Conservation (phyloP, 2,113 vertebrate genomes). For the Cyprinus carpio region DNA sequence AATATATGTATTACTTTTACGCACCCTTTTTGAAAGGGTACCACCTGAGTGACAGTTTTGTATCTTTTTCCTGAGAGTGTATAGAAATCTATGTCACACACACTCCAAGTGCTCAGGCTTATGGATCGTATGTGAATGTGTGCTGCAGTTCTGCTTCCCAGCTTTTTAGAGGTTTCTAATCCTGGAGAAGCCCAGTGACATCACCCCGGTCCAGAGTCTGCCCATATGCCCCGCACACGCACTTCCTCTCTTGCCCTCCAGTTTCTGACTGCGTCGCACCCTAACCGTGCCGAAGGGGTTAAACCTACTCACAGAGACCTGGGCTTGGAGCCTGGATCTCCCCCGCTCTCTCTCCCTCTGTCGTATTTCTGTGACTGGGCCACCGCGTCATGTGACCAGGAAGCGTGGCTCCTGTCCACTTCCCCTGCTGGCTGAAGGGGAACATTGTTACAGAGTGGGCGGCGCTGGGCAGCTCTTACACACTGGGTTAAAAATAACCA, state of each 20-base stretch:
- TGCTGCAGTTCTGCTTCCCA: slow-evolving; percentile 43
- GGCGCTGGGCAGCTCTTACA: slow-evolving; percentile 82
- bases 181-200: slow-evolving; percentile 88
- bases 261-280: not conserved
- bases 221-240: too few species aligned
- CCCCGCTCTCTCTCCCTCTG: slow-evolving; percentile 47
- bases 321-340: slow-evolving; percentile 56
- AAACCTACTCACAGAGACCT: slow-evolving; percentile 55
- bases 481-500: slow-evolving; percentile 98
- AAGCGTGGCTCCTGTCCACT: slow-evolving; percentile 93
- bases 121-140: not conserved
- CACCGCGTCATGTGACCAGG: slow-evolving; percentile 90
- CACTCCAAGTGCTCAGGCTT: not conserved
- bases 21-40: too few species aligned
- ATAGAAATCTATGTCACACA: not conserved
- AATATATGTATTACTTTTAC: too few species aligned
- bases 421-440: slow-evolving; percentile 88
- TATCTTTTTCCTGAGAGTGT: too few species aligned
- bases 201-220: slow-evolving; percentile 82
- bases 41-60: too few species aligned
- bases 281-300: slow-evolving; percentile 71
- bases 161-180: slow-evolving; percentile 99
- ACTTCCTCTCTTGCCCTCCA: too few species aligned
- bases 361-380: slow-evolving; percentile 80
- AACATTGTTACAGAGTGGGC: slow-evolving; percentile 85